Base-by-base conservation (phyloP, 2,113 vertebrate species). In the Plotosus lineatus region DNA sequence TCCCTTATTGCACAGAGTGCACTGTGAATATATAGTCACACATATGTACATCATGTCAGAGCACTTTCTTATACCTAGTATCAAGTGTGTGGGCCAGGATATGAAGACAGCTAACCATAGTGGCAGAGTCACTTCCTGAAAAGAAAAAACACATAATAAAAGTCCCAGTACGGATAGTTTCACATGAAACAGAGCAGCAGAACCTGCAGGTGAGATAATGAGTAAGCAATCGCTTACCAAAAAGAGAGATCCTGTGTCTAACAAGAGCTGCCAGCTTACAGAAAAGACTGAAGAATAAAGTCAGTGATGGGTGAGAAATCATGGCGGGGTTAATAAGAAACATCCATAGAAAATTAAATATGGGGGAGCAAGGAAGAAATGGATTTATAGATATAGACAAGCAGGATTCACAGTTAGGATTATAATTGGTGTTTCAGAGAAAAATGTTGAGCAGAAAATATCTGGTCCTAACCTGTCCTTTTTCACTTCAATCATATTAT, bases 251-350 rank as follows among this genome's bases (percentile, higher is more conserved):
- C 92, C 98, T 96, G 94, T 99, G 97, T 94, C 97, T 96, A 92
- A 99, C 97, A 92, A 99, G 96, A 93, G 97, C 96, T 90, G 97
- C 98, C 90, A 99, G 95, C 95, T 99, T 99, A 95, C 96, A 99
- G 94, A 99, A 99, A 40, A 99, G 93, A 93, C 98, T 99, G 81
- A 74, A 66, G 40, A 77, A 82, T n/a, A 81, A 26, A 65, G 0
- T 75, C 15, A 46, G 58, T 21, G 21, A 60, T 44, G 74, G 46
- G 21, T 28, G 23, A 31, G 10, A 21, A 44, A 12, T 72, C 58
- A 74, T 21, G 61, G 15, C 6, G 42, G 31, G 26, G 71, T 40
- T 65, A 23, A 51, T 26, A 31, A 55, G 36, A 15, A 60, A 58
- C 33, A 68, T 40, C 2, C 26, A 42, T 19, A 40, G 17, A 10